These are phyloP conservation scores for Pentalonia nigronervosa DNA, from an alignment of 1,140 invertebrate species.

Conservation along the genomic window DNA sequence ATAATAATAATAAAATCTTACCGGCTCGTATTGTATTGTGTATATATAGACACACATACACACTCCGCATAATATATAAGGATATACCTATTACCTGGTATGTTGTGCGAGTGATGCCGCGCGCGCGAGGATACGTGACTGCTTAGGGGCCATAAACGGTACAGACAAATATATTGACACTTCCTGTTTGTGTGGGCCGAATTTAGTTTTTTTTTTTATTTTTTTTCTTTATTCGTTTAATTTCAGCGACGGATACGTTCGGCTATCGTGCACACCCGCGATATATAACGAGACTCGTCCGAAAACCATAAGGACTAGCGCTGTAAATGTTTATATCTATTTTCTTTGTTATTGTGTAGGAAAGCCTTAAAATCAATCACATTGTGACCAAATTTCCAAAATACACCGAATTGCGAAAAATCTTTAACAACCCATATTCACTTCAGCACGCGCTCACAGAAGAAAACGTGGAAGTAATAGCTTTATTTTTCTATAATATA, in stretches of 20 bases:
- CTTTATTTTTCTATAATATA: too few species aligned
- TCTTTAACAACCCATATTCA: too few species aligned
- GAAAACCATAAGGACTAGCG: background rate
- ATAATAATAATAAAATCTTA: conserved; percentile 46
- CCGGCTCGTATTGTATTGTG: background rate
- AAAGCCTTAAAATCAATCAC: too few species aligned
- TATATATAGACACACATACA: background rate
- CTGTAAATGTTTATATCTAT: background rate
- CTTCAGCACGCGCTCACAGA: too few species aligned
- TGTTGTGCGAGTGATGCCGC: background rate
- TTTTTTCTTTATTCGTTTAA: background rate
- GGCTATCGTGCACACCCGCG: background rate
- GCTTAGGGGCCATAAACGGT: conserved; percentile 56
- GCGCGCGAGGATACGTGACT: conserved; percentile 12
- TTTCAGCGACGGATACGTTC: background rate
- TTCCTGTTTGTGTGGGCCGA: conserved; percentile 53
- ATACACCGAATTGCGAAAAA: too few species aligned
- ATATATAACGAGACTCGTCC: background rate
- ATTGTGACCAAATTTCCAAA: too few species aligned
- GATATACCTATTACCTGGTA: background rate
- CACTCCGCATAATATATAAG: background rate
- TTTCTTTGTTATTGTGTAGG: too few species aligned
- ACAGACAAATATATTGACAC: conserved; percentile 52
- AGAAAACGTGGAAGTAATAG: too few species aligned
- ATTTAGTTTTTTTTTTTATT: background rate